Percentiles rank a stretch among this genome's conserved stretches.
Conservation (phyloP, 2,888 invertebrate genomes). For the Hecatera dysodea region DNA sequence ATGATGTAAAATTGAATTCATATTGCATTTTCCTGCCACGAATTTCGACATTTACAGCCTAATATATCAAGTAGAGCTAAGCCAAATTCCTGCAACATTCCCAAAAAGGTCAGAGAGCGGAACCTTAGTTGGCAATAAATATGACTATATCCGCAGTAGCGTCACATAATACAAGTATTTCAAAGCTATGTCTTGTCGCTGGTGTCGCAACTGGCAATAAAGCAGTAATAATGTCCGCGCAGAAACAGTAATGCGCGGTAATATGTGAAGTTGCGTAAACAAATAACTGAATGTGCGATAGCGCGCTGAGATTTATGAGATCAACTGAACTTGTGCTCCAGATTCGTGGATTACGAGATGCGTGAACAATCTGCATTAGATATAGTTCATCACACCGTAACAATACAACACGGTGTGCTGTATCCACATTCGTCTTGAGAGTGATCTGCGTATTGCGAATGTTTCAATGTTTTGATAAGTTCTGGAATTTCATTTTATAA, state of each 20-base stretch:
- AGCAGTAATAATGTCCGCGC: constrained; percentile 68
- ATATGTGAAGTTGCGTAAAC: constrained; percentile 71
- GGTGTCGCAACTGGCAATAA: constrained; percentile 68
- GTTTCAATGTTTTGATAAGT: neutral
- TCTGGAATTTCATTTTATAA: neutral
- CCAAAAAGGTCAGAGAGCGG: constrained; percentile 38
- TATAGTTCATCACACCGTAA: constrained; percentile 20
- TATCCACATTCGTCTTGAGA: constrained; percentile 1
- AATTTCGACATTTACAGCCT: neutral
- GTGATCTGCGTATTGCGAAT: neutral
- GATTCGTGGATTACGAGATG: constrained; percentile 56
- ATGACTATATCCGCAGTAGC: constrained; percentile 56
- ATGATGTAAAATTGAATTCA: constrained; percentile 6
- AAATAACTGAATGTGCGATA: constrained; percentile 65
- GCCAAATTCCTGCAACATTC: constrained; percentile 23
- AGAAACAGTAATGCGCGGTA: constrained; percentile 59
- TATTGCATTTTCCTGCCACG: neutral
- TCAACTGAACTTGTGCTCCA: constrained; percentile 66
- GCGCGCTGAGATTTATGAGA: constrained; percentile 67
- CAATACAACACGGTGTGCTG: neutral
- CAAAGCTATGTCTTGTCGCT: constrained; percentile 56
- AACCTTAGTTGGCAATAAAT: constrained; percentile 50
- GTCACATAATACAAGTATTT: constrained; percentile 58
- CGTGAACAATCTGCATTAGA: constrained; percentile 47
- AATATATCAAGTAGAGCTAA: constrained; percentile 15